Evolutionary conservation across 2,888 invertebrate species (phyloP), one percentile per base, ranked within the genome.

Genomic region (Polietes domitor): DNA sequence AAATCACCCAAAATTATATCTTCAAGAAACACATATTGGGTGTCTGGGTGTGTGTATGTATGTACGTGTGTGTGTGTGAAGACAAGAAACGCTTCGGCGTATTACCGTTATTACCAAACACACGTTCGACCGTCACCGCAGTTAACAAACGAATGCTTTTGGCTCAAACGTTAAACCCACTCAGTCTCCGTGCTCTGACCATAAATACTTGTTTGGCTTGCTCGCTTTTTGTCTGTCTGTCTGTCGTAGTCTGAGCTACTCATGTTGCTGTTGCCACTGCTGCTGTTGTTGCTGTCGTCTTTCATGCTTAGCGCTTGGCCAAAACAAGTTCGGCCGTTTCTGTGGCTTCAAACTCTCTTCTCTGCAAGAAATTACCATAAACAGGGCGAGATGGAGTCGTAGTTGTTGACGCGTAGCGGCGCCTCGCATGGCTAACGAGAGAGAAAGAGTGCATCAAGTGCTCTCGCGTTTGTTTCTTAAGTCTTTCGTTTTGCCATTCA

Each of bases 111-210:
- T 58, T 61, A 73, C 28, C 17, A 50, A 70, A 83, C 77, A 71
- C 82, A 84, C 85, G 55, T 85, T 78, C 85, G 72, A 65, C 81
- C 88, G 85, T 81, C 87, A 88, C 89, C 88, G 89, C 88, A 87
- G 87, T 88, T 88, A 76, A 87, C 84, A 85, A 78, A 83, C 87
- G 87, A 88, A 87, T 87, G 88, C 85, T 86, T 43, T 43, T 43
- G 68, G 68, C 43, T 43, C 37, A 65, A 65, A 65, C 37, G 7
- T 26, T 32, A 32, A 43, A 76, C 77, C 53, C 78, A 76, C 61
- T 84, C 76, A 68, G 61, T 73, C 72, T 79, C 43, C 78, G 75
- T 53, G 53, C 68, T 81, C 84, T 84, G 76, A 26, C 73, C 84
- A 84, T 84, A 84, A 74, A 80, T 72, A 76, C 81, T 84, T 58